Conservation (phyloP, 2,113 vertebrate species). For the Oriolus oriolus region DNA sequence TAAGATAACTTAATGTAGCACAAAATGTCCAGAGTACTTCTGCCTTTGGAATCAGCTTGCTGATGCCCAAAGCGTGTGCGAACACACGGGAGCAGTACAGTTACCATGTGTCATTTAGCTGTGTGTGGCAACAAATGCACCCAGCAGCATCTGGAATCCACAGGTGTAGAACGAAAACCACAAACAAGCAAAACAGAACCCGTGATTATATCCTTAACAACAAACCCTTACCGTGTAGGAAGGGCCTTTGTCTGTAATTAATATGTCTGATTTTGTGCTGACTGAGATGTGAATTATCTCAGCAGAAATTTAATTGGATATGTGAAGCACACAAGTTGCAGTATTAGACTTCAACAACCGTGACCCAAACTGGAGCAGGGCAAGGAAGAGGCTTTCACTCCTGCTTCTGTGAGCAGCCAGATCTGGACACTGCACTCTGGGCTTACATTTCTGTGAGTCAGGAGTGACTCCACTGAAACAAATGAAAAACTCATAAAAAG, state of each 20-base stretch:
- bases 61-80: neutral
- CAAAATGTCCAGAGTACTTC: constrained; percentile 26
- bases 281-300: neutral
- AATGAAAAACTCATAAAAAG: neutral
- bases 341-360: neutral
- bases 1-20: constrained; percentile 3
- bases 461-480: neutral
- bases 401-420: neutral
- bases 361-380: neutral
- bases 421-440: neutral
- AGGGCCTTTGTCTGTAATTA: neutral
- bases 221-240: neutral
- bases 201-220: neutral
- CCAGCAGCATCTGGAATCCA: neutral
- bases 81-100: neutral
- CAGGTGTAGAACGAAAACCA: neutral
- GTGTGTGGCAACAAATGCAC: neutral
- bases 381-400: neutral
- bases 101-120: neutral
- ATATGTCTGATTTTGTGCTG: neutral
- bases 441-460: neutral
- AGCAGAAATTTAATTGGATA: neutral
- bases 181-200: neutral
- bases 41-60: constrained; percentile 25
- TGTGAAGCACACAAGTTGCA: neutral